These are phyloP conservation scores for Pterostichus madidus DNA, from an alignment of 2,888 invertebrate genomes.

Conservation along the genomic window DNA sequence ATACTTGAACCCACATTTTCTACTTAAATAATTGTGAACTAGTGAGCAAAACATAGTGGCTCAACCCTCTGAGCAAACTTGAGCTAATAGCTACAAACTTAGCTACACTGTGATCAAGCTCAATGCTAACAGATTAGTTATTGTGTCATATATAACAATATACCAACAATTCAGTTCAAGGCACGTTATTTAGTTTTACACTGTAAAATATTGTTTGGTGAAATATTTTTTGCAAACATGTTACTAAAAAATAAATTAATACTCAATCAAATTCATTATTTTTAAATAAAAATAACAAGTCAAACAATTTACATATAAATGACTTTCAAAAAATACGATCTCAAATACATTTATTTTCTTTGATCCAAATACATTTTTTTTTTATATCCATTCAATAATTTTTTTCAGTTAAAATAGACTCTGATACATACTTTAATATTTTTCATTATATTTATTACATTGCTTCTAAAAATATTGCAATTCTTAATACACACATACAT, in stretches of 20 bases:
- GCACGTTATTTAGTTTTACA: slow-evolving; percentile 53
- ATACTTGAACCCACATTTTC: background rate
- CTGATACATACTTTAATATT: background rate
- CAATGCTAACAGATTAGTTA: slow-evolving; percentile 25
- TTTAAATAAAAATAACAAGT: background rate
- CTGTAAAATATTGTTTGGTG: slow-evolving; percentile 47
- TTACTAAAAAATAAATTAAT: slow-evolving; percentile 4
- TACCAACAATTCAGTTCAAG: slow-evolving; percentile 28
- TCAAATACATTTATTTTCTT: slow-evolving; percentile 17
- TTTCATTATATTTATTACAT: background rate
- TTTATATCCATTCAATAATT: background rate
- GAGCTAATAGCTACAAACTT: slow-evolving; percentile 30
- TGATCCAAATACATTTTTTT: slow-evolving; percentile 1
- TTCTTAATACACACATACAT: background rate
- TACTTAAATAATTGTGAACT: no score
- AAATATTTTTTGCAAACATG: slow-evolving; percentile 9
- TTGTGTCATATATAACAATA: slow-evolving; percentile 22
- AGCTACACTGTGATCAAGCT: slow-evolving; percentile 34
- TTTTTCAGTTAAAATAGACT: no score
- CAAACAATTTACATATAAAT: no score
- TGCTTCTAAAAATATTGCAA: slow-evolving; percentile 14
- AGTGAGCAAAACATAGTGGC: no score
- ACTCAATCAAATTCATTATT: slow-evolving; percentile 18
- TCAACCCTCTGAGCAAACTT: slow-evolving; percentile 1
- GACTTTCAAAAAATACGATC: slow-evolving; percentile 30